phyloP scores from a whole-genome alignment of 1,140 invertebrate genomes.

The Lasioglossum baleicum region DNA sequence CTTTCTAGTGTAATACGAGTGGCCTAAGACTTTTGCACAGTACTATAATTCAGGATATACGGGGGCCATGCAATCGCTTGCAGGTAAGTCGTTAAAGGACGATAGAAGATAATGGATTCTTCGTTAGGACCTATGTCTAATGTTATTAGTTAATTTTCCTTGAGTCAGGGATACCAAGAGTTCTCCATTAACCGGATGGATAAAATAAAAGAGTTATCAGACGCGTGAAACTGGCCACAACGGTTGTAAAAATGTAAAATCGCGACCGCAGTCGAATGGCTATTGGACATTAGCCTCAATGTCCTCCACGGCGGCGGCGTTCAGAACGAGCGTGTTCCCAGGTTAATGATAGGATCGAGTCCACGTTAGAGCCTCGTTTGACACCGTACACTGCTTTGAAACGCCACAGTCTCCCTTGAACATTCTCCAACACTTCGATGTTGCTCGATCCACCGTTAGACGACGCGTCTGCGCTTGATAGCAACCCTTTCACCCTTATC shows the following conservation, averaged over 20 bases:
- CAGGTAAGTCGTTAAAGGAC: too few relatives aligned
- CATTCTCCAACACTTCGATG: not conserved
- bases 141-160: slow-evolving; percentile 5
- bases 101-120: not conserved
- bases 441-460: not conserved
- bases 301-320: not conserved
- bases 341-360: slow-evolving; percentile 13
- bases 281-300: slow-evolving; percentile 1
- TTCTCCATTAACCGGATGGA: not conserved
- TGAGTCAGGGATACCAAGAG: not conserved
- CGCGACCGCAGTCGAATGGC: not conserved
- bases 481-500: not conserved
- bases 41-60: too few relatives aligned
- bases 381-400: slow-evolving; percentile 25
- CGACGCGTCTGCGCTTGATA: not conserved
- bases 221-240: not conserved
- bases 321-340: not conserved
- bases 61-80: too few relatives aligned
- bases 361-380: slow-evolving; percentile 6
- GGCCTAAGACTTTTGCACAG: too few relatives aligned
- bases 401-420: not conserved
- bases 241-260: slow-evolving; percentile 1
- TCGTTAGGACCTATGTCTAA: not conserved
- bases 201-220: slow-evolving; percentile 13
- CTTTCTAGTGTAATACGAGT: too few relatives aligned